Evolutionary conservation across 2,797 vertebrate species (phyloP), one percentile per base, ranked within the genome.

Genomic region (Urocyon cinereoargenteus): DNA sequence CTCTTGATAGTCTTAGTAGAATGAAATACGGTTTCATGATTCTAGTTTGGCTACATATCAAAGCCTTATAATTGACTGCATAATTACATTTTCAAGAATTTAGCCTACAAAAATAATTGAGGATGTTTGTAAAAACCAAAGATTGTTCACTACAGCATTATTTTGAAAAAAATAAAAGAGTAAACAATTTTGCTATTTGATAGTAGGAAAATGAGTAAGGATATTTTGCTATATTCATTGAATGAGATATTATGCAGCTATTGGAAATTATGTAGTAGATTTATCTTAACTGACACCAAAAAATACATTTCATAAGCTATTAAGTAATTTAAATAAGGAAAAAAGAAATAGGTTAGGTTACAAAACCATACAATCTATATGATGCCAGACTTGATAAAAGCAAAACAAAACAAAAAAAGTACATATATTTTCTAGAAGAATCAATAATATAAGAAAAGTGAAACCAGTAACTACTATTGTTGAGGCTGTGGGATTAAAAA

Each of bases 71-170:
- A 53, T 59, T 83, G 51, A 81, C 13, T 3, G 21, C 5, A 34
- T 36, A 90, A 92, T 78, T 75, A 61, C 36, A 89, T 85, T 88
- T 92, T 96, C 26, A 61, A 86, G 26, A 78, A 86, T 83, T 94
- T 45, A 77, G 3, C 31, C 31, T 86, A 55, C 82, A 36, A 68
- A 83, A 82, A 94, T 77, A 82, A 77, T 55, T 83, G 68, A 61
- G 26, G 4, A 36, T 86, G 22, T 55, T 31, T 82, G 13, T 64
- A 51, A 91, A 88, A 77, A 61, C 36, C 31, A 34, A 49, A 31
- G 16, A 49, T 6, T 77, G 2, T 59, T 64, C 53, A 31, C 19
- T 83, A 13, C 0, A 83, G 36, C 8, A 75, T 31, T 86, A 4
- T 77, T 90, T 90, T 91, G 15, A 83, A 81, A 94, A 94, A 92